Percentiles rank a stretch among this genome's conserved stretches.
phyloP scores from a whole-genome alignment of 2,888 invertebrate genomes.

The Invenusta paracnida region DNA sequence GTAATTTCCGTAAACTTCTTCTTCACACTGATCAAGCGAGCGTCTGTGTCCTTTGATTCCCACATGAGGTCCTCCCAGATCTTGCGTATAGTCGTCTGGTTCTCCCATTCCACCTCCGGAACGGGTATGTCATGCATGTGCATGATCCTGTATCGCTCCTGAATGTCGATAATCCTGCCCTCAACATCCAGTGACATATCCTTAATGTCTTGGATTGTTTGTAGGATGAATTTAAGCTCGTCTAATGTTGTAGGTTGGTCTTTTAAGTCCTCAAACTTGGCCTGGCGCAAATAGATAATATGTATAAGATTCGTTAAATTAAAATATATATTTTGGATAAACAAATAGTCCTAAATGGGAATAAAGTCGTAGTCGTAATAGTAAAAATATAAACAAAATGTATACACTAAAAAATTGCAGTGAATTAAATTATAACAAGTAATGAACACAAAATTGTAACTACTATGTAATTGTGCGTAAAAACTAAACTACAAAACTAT shows the following conservation, averaged over 20 bases:
- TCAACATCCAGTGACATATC: slow-evolving; percentile 74
- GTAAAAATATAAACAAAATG: too few relatives aligned
- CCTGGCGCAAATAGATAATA: too few relatives aligned
- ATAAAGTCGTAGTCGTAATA: too few relatives aligned
- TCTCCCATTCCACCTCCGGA: slow-evolving; percentile 53
- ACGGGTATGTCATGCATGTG: slow-evolving; percentile 43
- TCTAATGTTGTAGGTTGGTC: slow-evolving; percentile 73
- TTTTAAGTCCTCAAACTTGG: slow-evolving; percentile 68
- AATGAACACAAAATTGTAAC: too few relatives aligned
- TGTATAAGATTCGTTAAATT: too few relatives aligned
- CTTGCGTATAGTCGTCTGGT: slow-evolving; percentile 52
- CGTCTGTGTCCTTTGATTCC: slow-evolving; percentile 61
- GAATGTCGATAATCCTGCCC: slow-evolving; percentile 69
- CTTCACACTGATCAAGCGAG: slow-evolving; percentile 68
- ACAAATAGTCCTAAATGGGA: too few relatives aligned
- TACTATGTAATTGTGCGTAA: too few relatives aligned
- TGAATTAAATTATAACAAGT: too few relatives aligned
- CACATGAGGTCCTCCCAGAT: slow-evolving; percentile 59
- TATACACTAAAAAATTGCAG: too few relatives aligned
- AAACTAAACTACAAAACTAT: too few relatives aligned
- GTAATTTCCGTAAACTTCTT: slow-evolving; percentile 79
- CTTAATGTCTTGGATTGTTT: slow-evolving; percentile 73
- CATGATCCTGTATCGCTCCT: slow-evolving; percentile 69
- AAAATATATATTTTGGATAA: too few relatives aligned
- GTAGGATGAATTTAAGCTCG: slow-evolving; percentile 78